phyloP scores from a whole-genome alignment of 2,113 vertebrate species.

The Mystacornis crossleyi region DNA sequence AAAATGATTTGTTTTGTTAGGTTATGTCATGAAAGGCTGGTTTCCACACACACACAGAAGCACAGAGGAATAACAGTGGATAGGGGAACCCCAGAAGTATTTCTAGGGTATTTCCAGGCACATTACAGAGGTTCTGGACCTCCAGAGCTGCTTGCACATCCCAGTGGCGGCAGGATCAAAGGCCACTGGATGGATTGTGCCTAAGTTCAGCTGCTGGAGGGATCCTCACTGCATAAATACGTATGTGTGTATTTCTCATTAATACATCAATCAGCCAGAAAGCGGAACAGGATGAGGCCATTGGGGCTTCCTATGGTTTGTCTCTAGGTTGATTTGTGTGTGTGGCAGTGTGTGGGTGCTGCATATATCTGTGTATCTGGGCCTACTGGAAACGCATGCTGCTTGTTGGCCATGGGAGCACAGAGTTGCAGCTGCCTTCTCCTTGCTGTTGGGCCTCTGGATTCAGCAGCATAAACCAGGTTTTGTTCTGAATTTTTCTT shows the following conservation, averaged over 20 bases:
- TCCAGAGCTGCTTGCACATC: accelerated
- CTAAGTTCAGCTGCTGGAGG: background rate
- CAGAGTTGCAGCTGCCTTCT: background rate
- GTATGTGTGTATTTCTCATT: background rate
- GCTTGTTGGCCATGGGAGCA: background rate
- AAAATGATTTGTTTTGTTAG: background rate
- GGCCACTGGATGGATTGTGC: background rate
- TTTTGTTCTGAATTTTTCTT: background rate
- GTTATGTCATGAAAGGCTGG: background rate
- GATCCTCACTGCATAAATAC: background rate
- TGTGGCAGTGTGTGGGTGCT: background rate
- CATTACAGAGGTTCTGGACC: background rate
- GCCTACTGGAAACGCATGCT: background rate
- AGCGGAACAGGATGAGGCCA: background rate
- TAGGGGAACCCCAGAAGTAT: background rate
- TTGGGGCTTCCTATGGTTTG: background rate
- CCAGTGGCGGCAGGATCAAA: background rate
- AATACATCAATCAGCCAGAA: background rate
- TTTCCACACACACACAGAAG: background rate
- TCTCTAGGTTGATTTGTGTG: background rate
- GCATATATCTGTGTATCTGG: accelerated
- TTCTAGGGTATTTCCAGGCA: background rate
- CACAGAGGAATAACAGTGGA: background rate
- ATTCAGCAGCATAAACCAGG: background rate
- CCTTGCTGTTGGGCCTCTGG: background rate